Base-by-base conservation (phyloP, 1,140 invertebrate species). In the Drosophila novamexicana region DNA sequence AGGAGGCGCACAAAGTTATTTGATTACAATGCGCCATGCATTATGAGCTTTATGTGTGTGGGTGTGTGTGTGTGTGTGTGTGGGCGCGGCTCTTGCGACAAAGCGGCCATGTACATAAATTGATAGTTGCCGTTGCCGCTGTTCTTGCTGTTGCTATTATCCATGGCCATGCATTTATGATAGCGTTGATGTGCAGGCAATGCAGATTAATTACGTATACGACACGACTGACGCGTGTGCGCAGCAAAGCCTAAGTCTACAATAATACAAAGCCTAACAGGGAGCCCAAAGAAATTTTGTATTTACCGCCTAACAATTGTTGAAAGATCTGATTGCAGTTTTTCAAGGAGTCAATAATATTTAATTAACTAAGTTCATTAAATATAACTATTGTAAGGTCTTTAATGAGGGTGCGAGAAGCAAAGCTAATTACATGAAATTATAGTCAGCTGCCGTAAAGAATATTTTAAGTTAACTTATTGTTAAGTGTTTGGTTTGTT, bases 21-120 rank as follows among this genome's bases (percentile, higher is more conserved):
- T 63, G 67, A 79, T 78, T 78, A 71, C 71, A 75, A 68, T 84
- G 75, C 70, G 66, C 52, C 57, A 62, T 84, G 70, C 81, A 73
- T 76, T 77, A 63, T 47, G 7, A 18, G 52, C 66, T 64, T 45
- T 16, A 53, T 47, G n/a, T 47, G 40, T 53, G n/a, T 10, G 14
- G 53, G 22, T 44, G 1, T 22, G n/a, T 8, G 32, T 52, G 14
- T 49, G 42, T 18, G 18, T 18, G 18, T 18, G 18, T 18, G 18
- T 18, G 18, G 42, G 62, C 16, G 44, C 10, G 39, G 37, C 12
- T 16, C n/a, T 40, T 59, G 44, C 50, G 53, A 36, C 52, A 76
- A 45, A 39, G 63, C 37, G 32, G 7, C 29, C 18, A 50, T 65
- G 65, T 65, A 42, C 59, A 73, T 61, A 78, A 69, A 65, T 82